A percentile compares a stretch with the other conserved stretches of the same genome.
Conservation (phyloP, 2,113 vertebrate genomes). For the Pampusana beccarii region DNA sequence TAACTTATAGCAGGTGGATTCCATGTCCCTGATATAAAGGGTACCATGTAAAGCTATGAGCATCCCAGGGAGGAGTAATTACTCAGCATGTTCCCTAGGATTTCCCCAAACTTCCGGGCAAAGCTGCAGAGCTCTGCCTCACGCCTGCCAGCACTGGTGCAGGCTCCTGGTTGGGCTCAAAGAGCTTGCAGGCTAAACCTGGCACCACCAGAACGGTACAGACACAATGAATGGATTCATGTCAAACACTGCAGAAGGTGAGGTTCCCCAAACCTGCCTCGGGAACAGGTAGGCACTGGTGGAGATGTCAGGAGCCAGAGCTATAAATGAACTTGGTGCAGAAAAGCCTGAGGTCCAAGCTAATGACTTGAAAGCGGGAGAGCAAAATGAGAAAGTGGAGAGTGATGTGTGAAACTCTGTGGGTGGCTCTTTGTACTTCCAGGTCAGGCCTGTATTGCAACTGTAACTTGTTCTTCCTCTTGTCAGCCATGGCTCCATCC, state of each 20-base stretch:
- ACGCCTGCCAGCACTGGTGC: background rate
- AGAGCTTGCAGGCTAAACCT: background rate
- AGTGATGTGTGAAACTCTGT: background rate
- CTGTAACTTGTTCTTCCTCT: background rate
- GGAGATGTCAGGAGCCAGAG: background rate
- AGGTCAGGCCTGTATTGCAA: background rate
- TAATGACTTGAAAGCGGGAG: background rate
- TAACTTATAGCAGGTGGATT: background rate
- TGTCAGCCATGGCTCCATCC: background rate
- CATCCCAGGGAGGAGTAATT: background rate
- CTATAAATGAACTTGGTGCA: background rate
- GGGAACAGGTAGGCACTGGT: fast-evolving
- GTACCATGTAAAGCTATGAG: background rate
- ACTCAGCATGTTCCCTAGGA: background rate
- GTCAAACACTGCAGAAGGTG: background rate
- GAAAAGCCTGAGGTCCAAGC: background rate
- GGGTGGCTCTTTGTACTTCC: background rate
- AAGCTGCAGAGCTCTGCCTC: background rate
- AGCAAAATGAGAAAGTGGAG: background rate
- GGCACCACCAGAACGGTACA: background rate
- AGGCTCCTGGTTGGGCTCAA: background rate
- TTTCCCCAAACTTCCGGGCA: background rate
- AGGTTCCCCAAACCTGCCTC: background rate
- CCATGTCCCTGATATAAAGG: background rate
- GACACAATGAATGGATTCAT: fast-evolving